A percentile compares a stretch with the other conserved stretches of the same genome.
phyloP scores from a whole-genome alignment of 2,888 invertebrate genomes.

The Neelides folsomi region DNA sequence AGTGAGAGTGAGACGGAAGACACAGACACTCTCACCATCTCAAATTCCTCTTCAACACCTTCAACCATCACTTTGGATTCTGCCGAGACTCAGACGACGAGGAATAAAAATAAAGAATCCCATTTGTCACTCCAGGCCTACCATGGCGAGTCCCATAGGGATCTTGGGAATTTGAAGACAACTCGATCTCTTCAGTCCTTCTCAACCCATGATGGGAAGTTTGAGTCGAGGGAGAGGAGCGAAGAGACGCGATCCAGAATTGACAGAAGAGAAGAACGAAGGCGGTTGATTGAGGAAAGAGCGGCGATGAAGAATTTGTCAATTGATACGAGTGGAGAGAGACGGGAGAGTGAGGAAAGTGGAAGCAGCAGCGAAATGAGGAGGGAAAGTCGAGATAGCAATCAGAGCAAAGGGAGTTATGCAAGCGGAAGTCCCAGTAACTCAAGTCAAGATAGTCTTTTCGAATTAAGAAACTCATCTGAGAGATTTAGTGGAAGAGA shows the following conservation, averaged over 20 bases:
- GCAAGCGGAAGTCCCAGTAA: conserved; percentile 13
- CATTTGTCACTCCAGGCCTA: too few relatives aligned
- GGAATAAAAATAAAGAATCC: not conserved
- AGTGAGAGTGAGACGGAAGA: conserved; percentile 36
- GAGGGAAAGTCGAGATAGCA: conserved; percentile 21
- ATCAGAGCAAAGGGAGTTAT: conserved; percentile 9
- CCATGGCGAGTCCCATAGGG: too few relatives aligned
- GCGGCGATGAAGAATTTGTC: conserved; percentile 2
- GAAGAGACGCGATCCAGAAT: not conserved
- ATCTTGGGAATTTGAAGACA: conserved; percentile 3
- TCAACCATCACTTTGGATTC: conserved; percentile 17
- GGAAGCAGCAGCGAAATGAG: conserved; percentile 10
- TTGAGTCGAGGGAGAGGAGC: not conserved
- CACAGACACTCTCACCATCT: conserved; percentile 16
- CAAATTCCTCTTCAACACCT: conserved; percentile 27
- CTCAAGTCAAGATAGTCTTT: conserved; percentile 22
- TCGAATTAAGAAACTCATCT: conserved; percentile 7
- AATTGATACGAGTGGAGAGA: not conserved
- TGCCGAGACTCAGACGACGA: not conserved
- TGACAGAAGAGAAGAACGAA: conserved; percentile 22
- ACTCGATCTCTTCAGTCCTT: conserved; percentile 15
- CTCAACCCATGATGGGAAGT: conserved; percentile 1
- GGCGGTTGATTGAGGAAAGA: conserved; percentile 22
- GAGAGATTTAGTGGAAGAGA: not conserved
- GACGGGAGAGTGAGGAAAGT: conserved; percentile 17